Evolutionary conservation across 2,888 invertebrate genomes (phyloP).

Genomic region (Lepas anatifera): DNA sequence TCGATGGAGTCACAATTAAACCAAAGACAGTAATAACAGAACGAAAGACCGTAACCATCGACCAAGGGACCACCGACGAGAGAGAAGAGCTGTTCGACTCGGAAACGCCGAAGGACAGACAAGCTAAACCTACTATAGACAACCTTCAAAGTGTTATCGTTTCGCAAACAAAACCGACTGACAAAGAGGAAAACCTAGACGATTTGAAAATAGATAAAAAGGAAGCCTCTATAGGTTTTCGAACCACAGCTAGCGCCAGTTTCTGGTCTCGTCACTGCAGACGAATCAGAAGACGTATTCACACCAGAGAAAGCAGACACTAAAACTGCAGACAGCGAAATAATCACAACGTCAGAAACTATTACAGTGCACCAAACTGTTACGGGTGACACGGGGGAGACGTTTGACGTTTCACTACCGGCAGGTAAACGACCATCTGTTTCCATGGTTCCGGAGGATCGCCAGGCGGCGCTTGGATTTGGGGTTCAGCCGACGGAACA

Average conservation of each 20-base stretch:
- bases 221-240: neutral
- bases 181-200: neutral
- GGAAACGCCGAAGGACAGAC: neutral
- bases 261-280: neutral
- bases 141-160: neutral
- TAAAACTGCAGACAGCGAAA: neutral
- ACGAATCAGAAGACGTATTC: neutral
- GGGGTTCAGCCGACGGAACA: neutral
- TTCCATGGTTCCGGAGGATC: neutral
- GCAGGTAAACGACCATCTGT: neutral
- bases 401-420: neutral
- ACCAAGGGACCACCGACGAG: neutral
- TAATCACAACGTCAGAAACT: neutral
- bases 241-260: neutral
- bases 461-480: neutral
- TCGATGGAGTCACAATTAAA: neutral
- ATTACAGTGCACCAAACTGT: neutral
- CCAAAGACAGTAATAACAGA: neutral
- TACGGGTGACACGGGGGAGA: neutral
- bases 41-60: neutral
- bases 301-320: neutral
- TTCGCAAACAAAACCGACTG: neutral
- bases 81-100: neutral
- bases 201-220: neutral
- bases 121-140: neutral